These are phyloP conservation scores for Drosophila villosipedis DNA, from an alignment of 2,888 invertebrate genomes.

Conservation along the genomic window DNA sequence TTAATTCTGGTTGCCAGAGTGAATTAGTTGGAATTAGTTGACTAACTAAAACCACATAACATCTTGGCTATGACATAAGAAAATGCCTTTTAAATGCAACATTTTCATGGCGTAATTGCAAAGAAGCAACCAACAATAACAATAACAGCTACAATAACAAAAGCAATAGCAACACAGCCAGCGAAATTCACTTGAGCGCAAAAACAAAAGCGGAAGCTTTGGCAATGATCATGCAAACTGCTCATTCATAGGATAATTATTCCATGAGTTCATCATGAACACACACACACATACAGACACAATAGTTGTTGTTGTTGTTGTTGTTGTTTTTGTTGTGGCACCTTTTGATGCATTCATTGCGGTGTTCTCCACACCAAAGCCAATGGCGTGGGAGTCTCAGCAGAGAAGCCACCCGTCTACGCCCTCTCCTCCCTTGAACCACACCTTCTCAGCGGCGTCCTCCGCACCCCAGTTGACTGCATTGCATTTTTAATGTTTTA, in stretches of 20 bases:
- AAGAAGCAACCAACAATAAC: constrained; percentile 47
- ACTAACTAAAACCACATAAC: constrained; percentile 44
- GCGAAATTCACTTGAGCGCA: constrained; percentile 63
- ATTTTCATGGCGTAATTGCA: constrained; percentile 80
- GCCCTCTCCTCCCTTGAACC: neutral
- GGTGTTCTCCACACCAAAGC: constrained; percentile 56
- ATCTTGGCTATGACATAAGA: constrained; percentile 73
- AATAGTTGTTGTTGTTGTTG: constrained; percentile 23
- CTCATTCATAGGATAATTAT: constrained; percentile 83
- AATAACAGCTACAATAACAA: constrained; percentile 28
- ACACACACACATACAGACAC: constrained; percentile 24
- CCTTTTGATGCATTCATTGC: constrained; percentile 64
- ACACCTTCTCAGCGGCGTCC: neutral
- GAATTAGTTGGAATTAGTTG: constrained; percentile 62
- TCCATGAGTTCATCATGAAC: constrained; percentile 77
- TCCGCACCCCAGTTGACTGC: constrained; percentile 37
- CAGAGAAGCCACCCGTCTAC: constrained; percentile 6
- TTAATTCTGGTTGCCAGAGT: constrained; percentile 17
- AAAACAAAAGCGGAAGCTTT: constrained; percentile 82
- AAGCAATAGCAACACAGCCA: constrained; percentile 31
- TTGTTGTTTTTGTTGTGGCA: constrained; percentile 52
- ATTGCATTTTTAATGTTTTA: constrained; percentile 75
- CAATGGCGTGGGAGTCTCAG: constrained; percentile 76
- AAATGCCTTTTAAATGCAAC: constrained; percentile 78
- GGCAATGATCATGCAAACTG: constrained; percentile 82